phyloP scores from a whole-genome alignment of 2,888 invertebrate genomes.

The Chrysopilus asiliformis region DNA sequence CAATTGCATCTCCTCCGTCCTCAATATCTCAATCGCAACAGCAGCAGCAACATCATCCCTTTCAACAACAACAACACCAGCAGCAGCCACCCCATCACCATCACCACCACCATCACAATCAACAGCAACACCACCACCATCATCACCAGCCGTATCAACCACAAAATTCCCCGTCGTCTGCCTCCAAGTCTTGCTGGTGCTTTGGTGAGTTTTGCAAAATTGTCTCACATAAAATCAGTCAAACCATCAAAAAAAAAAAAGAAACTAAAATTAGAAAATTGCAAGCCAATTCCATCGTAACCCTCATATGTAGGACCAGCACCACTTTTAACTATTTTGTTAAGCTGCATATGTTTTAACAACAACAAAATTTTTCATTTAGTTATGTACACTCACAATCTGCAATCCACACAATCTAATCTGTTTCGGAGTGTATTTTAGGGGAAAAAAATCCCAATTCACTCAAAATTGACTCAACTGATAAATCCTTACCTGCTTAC shows the following conservation, averaged over 20 bases:
- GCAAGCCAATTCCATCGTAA: neutral
- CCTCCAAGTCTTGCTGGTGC: slow-evolving; percentile 32
- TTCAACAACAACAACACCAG: slow-evolving; percentile 1
- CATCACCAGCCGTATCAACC: slow-evolving; percentile 19
- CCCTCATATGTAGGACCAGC: too few species aligned
- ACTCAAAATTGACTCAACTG: too few species aligned
- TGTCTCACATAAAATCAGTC: neutral
- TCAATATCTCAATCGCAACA: slow-evolving; percentile 13
- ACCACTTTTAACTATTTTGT: neutral
- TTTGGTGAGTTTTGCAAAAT: slow-evolving; percentile 32
- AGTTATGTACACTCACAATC: too few species aligned
- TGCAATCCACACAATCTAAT: too few species aligned
- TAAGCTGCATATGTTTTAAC: neutral
- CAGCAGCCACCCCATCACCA: slow-evolving; percentile 1
- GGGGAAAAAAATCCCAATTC: too few species aligned
- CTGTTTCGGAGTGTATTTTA: too few species aligned
- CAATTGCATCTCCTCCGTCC: slow-evolving; percentile 18
- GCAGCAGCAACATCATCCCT: neutral
- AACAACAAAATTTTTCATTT: slow-evolving; percentile 1
- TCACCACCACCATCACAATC: slow-evolving; percentile 10
- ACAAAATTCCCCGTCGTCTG: slow-evolving; percentile 17
- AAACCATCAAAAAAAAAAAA: neutral
- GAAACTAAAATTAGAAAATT: slow-evolving; percentile 1
- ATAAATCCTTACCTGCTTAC: too few species aligned
- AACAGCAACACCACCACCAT: slow-evolving; percentile 18